Conservation (phyloP, 2,113 vertebrate species). For the Anas platyrhynchos region DNA sequence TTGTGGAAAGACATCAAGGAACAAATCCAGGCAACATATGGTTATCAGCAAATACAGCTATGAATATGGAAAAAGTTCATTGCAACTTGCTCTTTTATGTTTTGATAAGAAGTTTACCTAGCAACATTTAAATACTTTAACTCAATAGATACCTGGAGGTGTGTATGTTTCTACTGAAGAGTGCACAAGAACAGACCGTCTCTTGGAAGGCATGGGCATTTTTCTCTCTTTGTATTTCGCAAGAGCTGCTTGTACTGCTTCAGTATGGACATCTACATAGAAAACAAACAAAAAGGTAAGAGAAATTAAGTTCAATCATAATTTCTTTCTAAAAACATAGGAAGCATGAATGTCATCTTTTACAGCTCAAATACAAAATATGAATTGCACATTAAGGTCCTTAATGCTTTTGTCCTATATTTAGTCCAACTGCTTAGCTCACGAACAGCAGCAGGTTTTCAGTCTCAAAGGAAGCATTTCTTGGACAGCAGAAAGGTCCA, state of each 20-base stretch:
- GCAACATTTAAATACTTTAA: background rate
- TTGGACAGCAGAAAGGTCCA: background rate
- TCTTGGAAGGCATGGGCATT: conserved; percentile 98
- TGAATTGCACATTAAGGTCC: background rate
- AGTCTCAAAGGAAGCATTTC: background rate
- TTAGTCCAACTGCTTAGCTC: background rate
- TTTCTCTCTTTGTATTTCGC: conserved; percentile 95
- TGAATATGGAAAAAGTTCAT: background rate
- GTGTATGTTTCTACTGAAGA: conserved; percentile 91
- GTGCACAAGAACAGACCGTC: conserved; percentile 91
- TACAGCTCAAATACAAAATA: background rate
- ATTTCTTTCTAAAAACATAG: background rate
- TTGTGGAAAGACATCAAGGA: background rate
- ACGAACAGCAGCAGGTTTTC: background rate
- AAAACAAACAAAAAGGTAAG: background rate
- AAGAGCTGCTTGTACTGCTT: conserved; percentile 96
- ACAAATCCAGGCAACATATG: background rate
- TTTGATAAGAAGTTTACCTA: background rate
- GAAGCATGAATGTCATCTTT: background rate
- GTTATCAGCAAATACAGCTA: background rate
- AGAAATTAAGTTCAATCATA: background rate
- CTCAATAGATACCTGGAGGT: conserved; percentile 85
- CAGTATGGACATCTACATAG: conserved; percentile 89
- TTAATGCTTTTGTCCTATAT: background rate
- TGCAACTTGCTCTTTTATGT: background rate